Percentiles rank a stretch among this genome's conserved stretches.
phyloP scores from a whole-genome alignment of 2,797 vertebrate genomes.

The Halcyon leucocephala region DNA sequence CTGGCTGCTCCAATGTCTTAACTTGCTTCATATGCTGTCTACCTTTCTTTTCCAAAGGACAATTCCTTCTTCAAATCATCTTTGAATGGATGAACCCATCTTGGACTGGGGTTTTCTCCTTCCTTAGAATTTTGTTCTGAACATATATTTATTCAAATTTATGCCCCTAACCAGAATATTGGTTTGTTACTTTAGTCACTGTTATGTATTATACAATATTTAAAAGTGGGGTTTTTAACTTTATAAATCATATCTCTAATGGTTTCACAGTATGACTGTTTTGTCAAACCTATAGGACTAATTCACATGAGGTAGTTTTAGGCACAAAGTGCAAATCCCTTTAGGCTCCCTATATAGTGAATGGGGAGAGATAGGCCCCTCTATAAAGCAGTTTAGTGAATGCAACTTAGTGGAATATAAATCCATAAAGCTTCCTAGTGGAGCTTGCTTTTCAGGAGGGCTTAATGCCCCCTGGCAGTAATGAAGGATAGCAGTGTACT shows the following conservation, averaged over 20 bases:
- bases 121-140: background rate
- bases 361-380: background rate
- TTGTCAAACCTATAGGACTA: background rate
- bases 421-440: background rate
- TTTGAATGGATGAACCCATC: too few species aligned
- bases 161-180: background rate
- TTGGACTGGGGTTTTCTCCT: background rate
- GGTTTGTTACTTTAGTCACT: background rate
- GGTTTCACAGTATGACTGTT: background rate
- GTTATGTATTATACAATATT: background rate
- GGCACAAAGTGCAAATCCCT: background rate
- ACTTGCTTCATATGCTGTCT: background rate
- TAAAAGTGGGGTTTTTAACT: background rate
- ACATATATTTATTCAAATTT: background rate
- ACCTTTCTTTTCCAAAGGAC: background rate
- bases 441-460: background rate
- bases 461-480: background rate
- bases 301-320: background rate
- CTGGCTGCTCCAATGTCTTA: background rate
- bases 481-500: background rate
- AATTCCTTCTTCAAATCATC: background rate
- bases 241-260: background rate
- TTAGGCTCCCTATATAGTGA: background rate
- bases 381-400: background rate
- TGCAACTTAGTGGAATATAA: background rate